Evolutionary conservation across 2,888 invertebrate species (phyloP), one percentile per base, ranked within the genome.

Genomic region (Elegia similella): DNA sequence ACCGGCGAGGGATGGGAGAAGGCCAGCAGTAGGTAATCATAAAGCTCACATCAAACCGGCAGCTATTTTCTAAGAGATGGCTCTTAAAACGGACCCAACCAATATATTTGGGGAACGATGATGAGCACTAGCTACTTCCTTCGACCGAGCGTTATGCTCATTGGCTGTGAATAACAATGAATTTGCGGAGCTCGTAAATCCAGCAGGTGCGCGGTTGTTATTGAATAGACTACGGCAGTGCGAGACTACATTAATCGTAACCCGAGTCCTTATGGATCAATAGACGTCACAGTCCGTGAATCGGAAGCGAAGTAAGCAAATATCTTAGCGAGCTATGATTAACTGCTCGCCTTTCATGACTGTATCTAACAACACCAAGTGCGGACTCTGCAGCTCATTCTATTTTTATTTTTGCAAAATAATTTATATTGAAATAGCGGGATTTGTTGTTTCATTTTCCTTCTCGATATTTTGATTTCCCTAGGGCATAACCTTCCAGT

Each of bases 111-210:
- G 55, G 58, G 57, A 61, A 63, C 62, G 67, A 66, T 69, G 67
- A 66, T 72, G 70, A 69, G 67, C 68, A 72, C 67, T 70, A 70
- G 70, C 69, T 71, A 38, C 50, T 68, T 70, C 69, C 61, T 68
- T 63, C 58, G 65, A 76, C 70, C 73, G 73, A 77, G 76, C 73
- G 74, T 76, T 72, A 77, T 75, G 77, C 73, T 80, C 77, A 76
- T 77, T 76, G 80, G 75, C 72, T 76, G 80, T 77, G 80, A 83
- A 84, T 86, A 86, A 84, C 84, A 85, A 86, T 85, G 83, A 87
- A 85, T 82, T 82, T 81, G 78, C 74, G 69, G 72, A 72, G 80
- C 76, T 84, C 86, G 74, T 86, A 86, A 87, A 86, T 88, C 80
- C 77, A 78, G 76, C 78, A 84, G 84, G 83, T 82, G 81, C 76